phyloP scores from a whole-genome alignment of 1,140 invertebrate genomes.

The Heliothis virescens region DNA sequence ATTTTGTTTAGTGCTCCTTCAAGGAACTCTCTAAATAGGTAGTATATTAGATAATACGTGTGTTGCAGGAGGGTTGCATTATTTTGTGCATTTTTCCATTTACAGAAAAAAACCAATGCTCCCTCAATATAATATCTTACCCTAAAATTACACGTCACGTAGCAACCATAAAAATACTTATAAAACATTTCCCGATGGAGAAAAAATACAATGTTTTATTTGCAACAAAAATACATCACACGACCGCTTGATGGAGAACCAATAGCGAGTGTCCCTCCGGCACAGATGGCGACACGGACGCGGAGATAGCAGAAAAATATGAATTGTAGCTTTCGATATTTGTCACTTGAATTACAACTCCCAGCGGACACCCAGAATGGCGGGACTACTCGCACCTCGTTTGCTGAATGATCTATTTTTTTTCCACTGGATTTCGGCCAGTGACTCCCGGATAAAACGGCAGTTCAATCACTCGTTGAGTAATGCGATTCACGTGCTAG shows the following conservation, averaged over 20 bases:
- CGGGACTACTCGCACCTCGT: conserved; percentile 77
- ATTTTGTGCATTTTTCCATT: conserved; percentile 64
- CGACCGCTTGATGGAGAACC: conserved; percentile 83
- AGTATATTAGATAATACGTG: conserved; percentile 16
- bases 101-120: conserved; percentile 52
- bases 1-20: conserved; percentile 35
- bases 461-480: conserved; percentile 33
- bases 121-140: conserved; percentile 51
- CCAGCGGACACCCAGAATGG: conserved; percentile 74
- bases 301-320: conserved; percentile 85
- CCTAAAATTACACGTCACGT: conserved; percentile 77
- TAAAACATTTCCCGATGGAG: conserved; percentile 82
- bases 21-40: not conserved
- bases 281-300: conserved; percentile 83
- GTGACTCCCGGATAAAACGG: conserved; percentile 38
- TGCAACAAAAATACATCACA: conserved; percentile 84
- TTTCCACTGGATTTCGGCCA: conserved; percentile 62
- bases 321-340: conserved; percentile 86
- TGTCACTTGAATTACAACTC: conserved; percentile 86
- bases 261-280: conserved; percentile 78
- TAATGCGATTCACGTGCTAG: conserved; percentile 38
- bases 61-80: conserved; percentile 53
- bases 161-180: conserved; percentile 81
- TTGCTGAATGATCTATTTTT: conserved; percentile 76
- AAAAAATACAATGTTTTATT: conserved; percentile 83